Evolutionary conservation across 2,888 invertebrate species (phyloP).

Genomic region (Axea sp.): DNA sequence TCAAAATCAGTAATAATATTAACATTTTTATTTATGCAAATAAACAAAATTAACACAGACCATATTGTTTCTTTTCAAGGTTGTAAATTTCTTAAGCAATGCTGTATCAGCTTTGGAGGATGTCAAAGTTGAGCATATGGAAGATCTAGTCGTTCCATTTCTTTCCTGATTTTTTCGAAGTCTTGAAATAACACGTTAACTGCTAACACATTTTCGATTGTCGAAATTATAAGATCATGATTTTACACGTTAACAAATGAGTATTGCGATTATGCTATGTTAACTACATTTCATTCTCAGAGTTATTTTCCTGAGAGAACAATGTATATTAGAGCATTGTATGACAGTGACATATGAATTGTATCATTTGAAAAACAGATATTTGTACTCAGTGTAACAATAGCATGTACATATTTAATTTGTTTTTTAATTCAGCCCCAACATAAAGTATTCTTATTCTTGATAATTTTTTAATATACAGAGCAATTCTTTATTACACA

Average conservation of each 20-base stretch:
- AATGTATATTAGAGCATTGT: constrained; percentile 11
- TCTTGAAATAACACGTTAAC: neutral
- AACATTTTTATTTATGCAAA: too few species aligned
- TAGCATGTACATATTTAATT: constrained; percentile 24
- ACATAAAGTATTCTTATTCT: constrained; percentile 15
- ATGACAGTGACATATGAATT: constrained; percentile 32
- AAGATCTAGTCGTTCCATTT: constrained; percentile 94
- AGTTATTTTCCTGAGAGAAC: constrained; percentile 4
- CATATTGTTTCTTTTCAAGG: constrained; percentile 82
- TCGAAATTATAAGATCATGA: neutral
- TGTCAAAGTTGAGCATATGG: constrained; percentile 92
- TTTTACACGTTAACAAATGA: constrained; percentile 17
- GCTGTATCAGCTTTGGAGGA: constrained; percentile 87
- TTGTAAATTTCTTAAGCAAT: constrained; percentile 85
- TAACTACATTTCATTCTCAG: neutral
- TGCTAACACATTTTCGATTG: neutral
- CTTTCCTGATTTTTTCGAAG: constrained; percentile 75
- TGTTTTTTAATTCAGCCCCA: constrained; percentile 7
- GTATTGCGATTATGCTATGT: neutral
- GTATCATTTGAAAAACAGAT: neutral
- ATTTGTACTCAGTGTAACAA: neutral
- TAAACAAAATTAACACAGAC: too few species aligned
- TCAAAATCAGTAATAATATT: too few species aligned
- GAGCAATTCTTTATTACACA: constrained; percentile 17
- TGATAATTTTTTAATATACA: constrained; percentile 19